Evolutionary conservation across 2,888 invertebrate species (phyloP), one percentile per base, ranked within the genome.

Genomic region (Camptogramma bilineatum): DNA sequence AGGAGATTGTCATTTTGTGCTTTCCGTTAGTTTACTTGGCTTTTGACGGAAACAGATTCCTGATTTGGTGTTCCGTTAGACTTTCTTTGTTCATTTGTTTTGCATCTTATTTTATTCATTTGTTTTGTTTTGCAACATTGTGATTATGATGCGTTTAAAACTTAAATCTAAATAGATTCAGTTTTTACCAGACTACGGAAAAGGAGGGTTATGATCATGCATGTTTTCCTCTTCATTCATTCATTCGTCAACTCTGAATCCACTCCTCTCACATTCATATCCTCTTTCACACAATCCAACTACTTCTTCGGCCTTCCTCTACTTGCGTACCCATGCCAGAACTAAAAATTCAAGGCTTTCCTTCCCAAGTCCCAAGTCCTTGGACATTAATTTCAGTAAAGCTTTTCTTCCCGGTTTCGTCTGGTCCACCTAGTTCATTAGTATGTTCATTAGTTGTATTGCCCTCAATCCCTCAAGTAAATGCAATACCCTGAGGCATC

Each of bases 1-100:
- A 57, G 66, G 56, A 70, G 64, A 64, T 69, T 69, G 68, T 70
- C 72, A 69, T 65, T 58, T 61, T 67, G 50, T 18, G 62, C 52
- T 68, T 62, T 62, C 66, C 62, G 62, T 58, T 58, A 42, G 47
- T 58, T 54, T 47, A 48, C 54, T 57, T 62, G 57, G 51, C 58
- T 51, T 66, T 62, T 66, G 66, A 66, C 51, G 66, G 54, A 59
- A 66, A 66, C 21, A 7, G 58, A 58, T 58, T 65, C 53, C 39
- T 51, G 57, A 34, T 53, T n/a, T n/a, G n/a, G 8, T 44, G 53
- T 51, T 52, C 34, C 52, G 46, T 24, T 39, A 16, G 24, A 55
- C 28, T 53, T 63, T 60, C 34, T 39, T 44, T 44, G 44, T 62
- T 68, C 57, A 50, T 56, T 50, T 18, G 56, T 47, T 54, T 58